phyloP scores from a whole-genome alignment of 2,888 invertebrate species.

The Drosophila neutralis region DNA sequence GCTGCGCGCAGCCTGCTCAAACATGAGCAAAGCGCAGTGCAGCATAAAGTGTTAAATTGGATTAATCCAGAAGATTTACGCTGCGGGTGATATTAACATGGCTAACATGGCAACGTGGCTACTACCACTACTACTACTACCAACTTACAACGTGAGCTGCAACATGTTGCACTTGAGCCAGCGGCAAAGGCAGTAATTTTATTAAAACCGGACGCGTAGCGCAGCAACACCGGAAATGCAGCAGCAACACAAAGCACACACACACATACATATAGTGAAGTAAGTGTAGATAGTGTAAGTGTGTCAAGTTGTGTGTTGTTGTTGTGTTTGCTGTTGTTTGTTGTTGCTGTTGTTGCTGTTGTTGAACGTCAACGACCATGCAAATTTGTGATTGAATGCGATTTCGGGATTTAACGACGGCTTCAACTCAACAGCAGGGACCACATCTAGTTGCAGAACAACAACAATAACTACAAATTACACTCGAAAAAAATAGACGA shows the following conservation, averaged over 20 bases:
- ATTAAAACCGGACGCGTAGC: conserved; percentile 81
- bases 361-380: conserved; percentile 68
- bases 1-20: conserved; percentile 33
- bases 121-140: conserved; percentile 30
- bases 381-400: conserved; percentile 69
- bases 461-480: conserved; percentile 13
- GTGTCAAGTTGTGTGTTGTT: conserved; percentile 59
- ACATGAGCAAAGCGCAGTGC: conserved; percentile 71
- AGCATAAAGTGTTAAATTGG: conserved; percentile 84
- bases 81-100: conserved; percentile 83
- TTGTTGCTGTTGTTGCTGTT: conserved; percentile 27
- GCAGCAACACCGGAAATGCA: conserved; percentile 79
- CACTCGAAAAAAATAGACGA: background rate
- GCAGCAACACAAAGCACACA: conserved; percentile 28
- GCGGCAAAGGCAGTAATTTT: conserved; percentile 61
- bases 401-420: conserved; percentile 75
- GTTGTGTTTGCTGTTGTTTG: conserved; percentile 14
- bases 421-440: conserved; percentile 50
- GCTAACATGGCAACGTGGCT: conserved; percentile 61
- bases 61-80: conserved; percentile 84
- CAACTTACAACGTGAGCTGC: conserved; percentile 44
- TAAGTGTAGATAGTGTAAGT: conserved; percentile 55
- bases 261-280: conserved; percentile 2
- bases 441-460: conserved; percentile 56
- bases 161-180: conserved; percentile 72